Conservation (phyloP, 2,797 vertebrate species). For the Labroides dimidiatus region DNA sequence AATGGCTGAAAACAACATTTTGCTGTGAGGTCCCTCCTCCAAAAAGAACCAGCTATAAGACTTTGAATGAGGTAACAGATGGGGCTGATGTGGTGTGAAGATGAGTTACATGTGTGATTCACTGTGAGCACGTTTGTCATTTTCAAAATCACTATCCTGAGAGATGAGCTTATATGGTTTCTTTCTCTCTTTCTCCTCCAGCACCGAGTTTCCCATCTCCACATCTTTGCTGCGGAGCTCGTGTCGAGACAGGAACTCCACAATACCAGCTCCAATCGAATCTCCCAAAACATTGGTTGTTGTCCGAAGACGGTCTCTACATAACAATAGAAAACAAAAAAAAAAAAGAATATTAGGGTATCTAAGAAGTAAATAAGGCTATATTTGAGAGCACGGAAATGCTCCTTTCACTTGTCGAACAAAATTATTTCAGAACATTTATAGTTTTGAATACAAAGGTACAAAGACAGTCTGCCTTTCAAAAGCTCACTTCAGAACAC, state of each 20-base stretch:
- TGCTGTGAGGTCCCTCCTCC: conserved; percentile 5
- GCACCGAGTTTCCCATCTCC: conserved; percentile 96
- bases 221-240: conserved; percentile 91
- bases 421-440: too few relatives aligned
- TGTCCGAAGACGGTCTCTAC: conserved; percentile 95
- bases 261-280: conserved; percentile 95
- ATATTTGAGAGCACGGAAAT: too few relatives aligned
- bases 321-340: neutral
- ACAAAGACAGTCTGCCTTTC: too few relatives aligned
- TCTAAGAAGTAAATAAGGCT: too few relatives aligned
- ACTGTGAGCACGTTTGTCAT: conserved; percentile 89
- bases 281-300: conserved; percentile 97
- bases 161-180: conserved; percentile 95
- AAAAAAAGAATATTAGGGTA: neutral
- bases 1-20: neutral
- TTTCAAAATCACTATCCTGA: conserved; percentile 91
- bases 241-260: conserved; percentile 94
- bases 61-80: neutral
- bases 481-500: too few relatives aligned
- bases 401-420: too few relatives aligned
- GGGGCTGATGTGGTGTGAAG: neutral
- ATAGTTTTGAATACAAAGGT: too few relatives aligned
- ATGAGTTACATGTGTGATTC: conserved; percentile 94
- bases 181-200: conserved; percentile 97
- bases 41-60: conserved; percentile 14